phyloP scores from a whole-genome alignment of 2,797 vertebrate genomes.

The Acipenser transmontanus region DNA sequence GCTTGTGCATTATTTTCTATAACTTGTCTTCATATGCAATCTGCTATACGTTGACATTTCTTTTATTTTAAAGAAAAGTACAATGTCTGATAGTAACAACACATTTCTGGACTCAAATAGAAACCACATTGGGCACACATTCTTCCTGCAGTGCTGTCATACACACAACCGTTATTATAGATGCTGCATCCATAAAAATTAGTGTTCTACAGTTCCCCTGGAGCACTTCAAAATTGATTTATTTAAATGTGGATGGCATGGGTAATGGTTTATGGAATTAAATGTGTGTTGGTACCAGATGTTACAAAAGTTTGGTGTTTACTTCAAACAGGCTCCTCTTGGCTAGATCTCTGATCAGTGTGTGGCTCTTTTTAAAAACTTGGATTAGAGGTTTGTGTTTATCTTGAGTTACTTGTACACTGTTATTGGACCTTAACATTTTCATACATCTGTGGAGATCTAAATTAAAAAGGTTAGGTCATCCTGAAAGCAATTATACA shows the following conservation, averaged over 20 bases:
- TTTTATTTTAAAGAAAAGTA: no score
- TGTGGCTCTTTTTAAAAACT: conserved; percentile 35
- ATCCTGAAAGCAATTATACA: conserved; percentile 31
- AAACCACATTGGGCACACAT: no score
- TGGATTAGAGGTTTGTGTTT: conserved; percentile 50
- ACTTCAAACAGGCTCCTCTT: conserved; percentile 25
- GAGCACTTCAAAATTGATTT: conserved; percentile 42
- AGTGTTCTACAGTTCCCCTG: conserved; percentile 47
- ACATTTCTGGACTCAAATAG: no score
- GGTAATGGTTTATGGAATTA: conserved; percentile 33
- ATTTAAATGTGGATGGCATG: conserved; percentile 31
- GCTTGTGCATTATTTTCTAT: no score
- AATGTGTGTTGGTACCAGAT: conserved; percentile 19
- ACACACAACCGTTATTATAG: conserved; percentile 31
- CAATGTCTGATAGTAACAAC: no score
- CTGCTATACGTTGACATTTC: no score
- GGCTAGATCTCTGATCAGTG: conserved; percentile 27
- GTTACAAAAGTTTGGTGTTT: conserved; percentile 20
- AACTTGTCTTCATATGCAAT: no score
- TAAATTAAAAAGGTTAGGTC: conserved; percentile 49
- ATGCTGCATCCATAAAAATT: conserved; percentile 40
- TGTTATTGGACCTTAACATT: conserved; percentile 47
- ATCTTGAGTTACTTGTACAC: conserved; percentile 49
- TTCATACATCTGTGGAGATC: conserved; percentile 16
- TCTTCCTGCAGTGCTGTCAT: background rate